A percentile compares a stretch with the other conserved stretches of the same genome.
Conservation (phyloP, 2,888 invertebrate species). For the Phortica magna region DNA sequence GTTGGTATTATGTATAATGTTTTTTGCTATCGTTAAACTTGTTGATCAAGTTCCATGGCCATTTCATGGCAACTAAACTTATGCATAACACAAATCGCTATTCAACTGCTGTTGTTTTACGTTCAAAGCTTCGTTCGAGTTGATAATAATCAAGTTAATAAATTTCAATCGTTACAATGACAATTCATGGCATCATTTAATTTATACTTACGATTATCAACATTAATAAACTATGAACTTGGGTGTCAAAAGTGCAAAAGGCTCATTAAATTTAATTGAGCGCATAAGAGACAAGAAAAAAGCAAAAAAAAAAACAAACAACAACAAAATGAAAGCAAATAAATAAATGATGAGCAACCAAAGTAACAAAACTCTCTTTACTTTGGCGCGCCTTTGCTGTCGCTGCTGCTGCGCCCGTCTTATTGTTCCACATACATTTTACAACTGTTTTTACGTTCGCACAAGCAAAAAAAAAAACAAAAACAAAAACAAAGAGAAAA, state of each 20-base stretch:
- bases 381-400: not conserved
- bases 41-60: no score
- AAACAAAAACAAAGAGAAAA: not conserved
- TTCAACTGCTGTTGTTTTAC: no score
- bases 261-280: slow-evolving; percentile 31
- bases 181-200: not conserved
- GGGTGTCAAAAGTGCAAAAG: slow-evolving; percentile 25
- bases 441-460: no score
- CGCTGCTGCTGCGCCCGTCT: not conserved
- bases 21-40: no score
- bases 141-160: not conserved
- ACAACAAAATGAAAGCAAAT: not conserved
- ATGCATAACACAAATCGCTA: no score
- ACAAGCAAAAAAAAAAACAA: not conserved
- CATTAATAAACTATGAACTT: not conserved
- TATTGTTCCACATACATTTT: not conserved
- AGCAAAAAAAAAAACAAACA: not conserved
- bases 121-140: no score
- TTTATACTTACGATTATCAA: not conserved
- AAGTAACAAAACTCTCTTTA: not conserved
- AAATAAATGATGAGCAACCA: not conserved
- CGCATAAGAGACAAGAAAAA: slow-evolving; percentile 1
- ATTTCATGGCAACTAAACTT: no score
- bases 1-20: no score
- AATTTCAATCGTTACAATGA: not conserved